Base-by-base conservation (phyloP, 2,888 invertebrate genomes). In the Euproctis similis region DNA sequence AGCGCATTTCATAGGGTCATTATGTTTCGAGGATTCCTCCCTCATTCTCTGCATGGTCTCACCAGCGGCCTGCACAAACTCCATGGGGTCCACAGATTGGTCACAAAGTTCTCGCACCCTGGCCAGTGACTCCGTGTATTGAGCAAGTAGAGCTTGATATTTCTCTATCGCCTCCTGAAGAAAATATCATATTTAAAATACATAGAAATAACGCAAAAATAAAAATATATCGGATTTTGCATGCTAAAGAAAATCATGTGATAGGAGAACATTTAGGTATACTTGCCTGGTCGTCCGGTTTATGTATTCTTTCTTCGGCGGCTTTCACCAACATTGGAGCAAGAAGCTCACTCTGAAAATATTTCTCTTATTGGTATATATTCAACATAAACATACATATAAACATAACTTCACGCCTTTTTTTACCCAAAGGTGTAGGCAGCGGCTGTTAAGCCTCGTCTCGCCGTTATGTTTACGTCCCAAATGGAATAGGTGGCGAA, bases 71-170 rank as follows among this genome's bases (percentile, higher is more conserved):
- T 94, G 93, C 28, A 98, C 95, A 54, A 99, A 98, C 56, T 96
- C 95, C 25, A 93, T 92, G 0, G 97, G 95, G 65, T 99, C 97
- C 0, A 97, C 96, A 0, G 97, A 95, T 61, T 96, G 96, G 73
- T 99, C 98, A 59, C 98, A 97, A 12, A 97, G 86, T 26, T 92
- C 91, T 8, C 97, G 87, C 44, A 97, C 91, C 37, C 92, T 89
- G 26, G 94, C 89, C 47, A 98, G 87, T 1, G 94, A 94, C 52
- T 96, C 96, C 0, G 94, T 92, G 75, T 97, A 98, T 64, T 97
- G 41, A 0, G 68, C 58, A 9, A 78, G 38, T 8, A 97, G 54
- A 87, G 90, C 50, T 92, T 91, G 94, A 71, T 98, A 97, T 73
- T 97, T 96, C 50, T 97, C 97, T 56, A 95, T 93, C 1, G 95